Conservation (phyloP, 2,888 invertebrate genomes). For the Lydus trimaculatus region DNA sequence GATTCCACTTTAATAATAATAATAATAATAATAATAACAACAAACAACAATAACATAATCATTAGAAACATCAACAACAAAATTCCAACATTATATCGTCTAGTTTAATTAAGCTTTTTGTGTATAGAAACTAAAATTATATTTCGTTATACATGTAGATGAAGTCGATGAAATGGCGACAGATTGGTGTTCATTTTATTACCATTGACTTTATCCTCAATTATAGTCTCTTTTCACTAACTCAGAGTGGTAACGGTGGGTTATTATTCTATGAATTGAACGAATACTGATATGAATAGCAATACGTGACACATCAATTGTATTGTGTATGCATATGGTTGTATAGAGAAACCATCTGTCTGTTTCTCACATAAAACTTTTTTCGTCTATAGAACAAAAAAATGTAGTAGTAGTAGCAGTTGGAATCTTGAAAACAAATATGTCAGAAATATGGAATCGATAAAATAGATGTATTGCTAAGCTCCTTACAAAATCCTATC, state of each 20-base stretch:
- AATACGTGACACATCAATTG: conserved; percentile 8
- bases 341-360: not conserved
- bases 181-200: not conserved
- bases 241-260: not conserved
- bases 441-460: too few relatives aligned
- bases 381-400: not conserved
- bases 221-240: not conserved
- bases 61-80: not conserved
- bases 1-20: not conserved
- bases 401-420: too few relatives aligned
- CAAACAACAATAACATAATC: not conserved
- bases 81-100: not conserved
- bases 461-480: too few relatives aligned
- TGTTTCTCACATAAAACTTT: not conserved
- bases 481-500: too few relatives aligned
- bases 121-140: not conserved
- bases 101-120: not conserved
- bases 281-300: not conserved
- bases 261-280: not conserved
- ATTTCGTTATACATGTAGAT: not conserved
- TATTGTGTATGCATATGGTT: not conserved
- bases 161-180: not conserved
- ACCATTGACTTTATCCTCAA: not conserved
- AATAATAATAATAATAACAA: not conserved
- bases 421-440: too few relatives aligned